Base-by-base conservation (phyloP, 2,797 vertebrate genomes). In the Catharus ustulatus region DNA sequence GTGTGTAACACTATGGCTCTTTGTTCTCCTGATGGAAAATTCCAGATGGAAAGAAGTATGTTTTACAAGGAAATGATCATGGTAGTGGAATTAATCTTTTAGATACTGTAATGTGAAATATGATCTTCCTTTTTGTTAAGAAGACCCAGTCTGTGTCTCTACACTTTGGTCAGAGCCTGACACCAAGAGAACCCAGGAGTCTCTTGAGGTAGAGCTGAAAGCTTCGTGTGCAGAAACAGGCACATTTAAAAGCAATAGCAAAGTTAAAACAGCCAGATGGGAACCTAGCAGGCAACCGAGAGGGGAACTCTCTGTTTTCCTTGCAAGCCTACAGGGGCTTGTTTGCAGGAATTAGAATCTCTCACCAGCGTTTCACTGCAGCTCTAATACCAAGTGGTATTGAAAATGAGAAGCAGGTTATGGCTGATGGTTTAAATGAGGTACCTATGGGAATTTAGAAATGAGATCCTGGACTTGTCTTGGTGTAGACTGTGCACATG, bases 311-410 rank as follows among this genome's bases (percentile, higher is more conserved):
- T 94, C 85, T 97, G 94, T 96, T 97, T 96, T 95, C 87, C 91
- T 91, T 96, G 95, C 94, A 96, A 93, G 94, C 94, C 95, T 95
- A 94, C 57, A 74, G 96, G 96, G 96, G 89, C 96, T 96, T 97
- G 95, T 97, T 97, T 96, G 95, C 93, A 94, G 96, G 96, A 96
- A 97, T 97, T 96, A 97, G 95, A 95, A 95, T 96, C 95, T 96
- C 96, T 97, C 95, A 94, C 95, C 91, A 96, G 95, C 94, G 91
- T 95, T 96, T 96, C 87, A 61, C 89, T 96, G 91, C 87, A 94
- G 85, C 93, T 92, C 94, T 95, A 96, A 96, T 97, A 96, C 95
- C 95, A 91, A 96, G 94, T 77, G 91, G 93, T 96, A 89, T 80
- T 94, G 96, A 95, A 97, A 97, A 96, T 95, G 91, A 97, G 96